Evolutionary conservation across 2,888 invertebrate species (phyloP).

Genomic region (Cenopis cana): DNA sequence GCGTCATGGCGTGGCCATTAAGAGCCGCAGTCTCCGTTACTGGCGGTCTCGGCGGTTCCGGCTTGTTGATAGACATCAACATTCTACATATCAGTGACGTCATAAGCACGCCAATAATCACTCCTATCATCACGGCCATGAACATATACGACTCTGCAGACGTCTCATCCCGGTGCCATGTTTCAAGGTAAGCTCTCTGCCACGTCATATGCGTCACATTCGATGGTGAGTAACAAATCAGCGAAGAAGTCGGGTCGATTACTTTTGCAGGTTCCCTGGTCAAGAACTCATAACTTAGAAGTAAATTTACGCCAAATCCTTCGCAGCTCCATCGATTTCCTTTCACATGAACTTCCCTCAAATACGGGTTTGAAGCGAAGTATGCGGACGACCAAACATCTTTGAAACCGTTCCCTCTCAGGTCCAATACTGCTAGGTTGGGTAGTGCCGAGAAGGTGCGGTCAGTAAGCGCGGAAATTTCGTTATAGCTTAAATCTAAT

Average conservation of each 20-base stretch:
- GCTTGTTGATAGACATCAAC: constrained; percentile 73
- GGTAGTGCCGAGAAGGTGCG: constrained; percentile 86
- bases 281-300: constrained; percentile 86
- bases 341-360: constrained; percentile 85
- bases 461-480: constrained; percentile 86
- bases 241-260: constrained; percentile 64
- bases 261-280: constrained; percentile 83
- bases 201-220: constrained; percentile 87
- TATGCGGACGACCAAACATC: constrained; percentile 85
- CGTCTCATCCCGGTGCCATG: constrained; percentile 83
- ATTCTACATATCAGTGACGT: constrained; percentile 85
- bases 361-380: constrained; percentile 86
- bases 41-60: constrained; percentile 63
- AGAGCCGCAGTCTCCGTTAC: constrained; percentile 72
- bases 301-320: constrained; percentile 85
- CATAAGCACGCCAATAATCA: constrained; percentile 82
- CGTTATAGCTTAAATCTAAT: constrained; percentile 86
- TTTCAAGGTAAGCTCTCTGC: constrained; percentile 87
- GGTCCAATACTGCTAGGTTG: constrained; percentile 86
- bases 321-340: constrained; percentile 93
- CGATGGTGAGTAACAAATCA: constrained; percentile 88
- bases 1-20: constrained; percentile 62
- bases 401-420: constrained; percentile 90
- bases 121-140: constrained; percentile 81
- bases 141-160: constrained; percentile 80